A percentile compares a stretch with the other conserved stretches of the same genome.
These are phyloP conservation scores for Dicrostonyx torquatus DNA, from an alignment of 2,797 vertebrate species.

Conservation along the genomic window DNA sequence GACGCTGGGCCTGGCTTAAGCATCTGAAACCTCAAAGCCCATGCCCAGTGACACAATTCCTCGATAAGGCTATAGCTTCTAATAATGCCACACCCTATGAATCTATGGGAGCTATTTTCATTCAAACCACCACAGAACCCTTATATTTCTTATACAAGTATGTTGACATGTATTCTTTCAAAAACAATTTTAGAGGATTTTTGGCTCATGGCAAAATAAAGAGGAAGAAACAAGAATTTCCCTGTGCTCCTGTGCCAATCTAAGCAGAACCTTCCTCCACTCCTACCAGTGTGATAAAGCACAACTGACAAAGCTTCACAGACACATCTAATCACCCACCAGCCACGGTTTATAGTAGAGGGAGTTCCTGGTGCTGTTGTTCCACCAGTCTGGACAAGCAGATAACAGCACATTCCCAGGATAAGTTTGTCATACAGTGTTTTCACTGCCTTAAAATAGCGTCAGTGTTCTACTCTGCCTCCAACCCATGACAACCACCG, in stretches of 20 bases:
- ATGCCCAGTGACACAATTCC: background rate
- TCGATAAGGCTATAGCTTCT: background rate
- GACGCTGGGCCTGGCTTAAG: background rate
- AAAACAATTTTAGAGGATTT: background rate
- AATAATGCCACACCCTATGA: background rate
- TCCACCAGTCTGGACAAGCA: background rate
- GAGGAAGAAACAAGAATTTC: background rate
- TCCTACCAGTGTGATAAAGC: background rate
- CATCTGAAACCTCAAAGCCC: background rate
- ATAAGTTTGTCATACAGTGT: background rate
- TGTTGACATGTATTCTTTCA: background rate
- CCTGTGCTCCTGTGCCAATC: rapidly evolving
- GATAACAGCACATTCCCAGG: background rate
- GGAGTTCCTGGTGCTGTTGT: background rate
- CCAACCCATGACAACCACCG: background rate
- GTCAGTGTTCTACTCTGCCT: background rate
- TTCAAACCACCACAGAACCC: background rate
- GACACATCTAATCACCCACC: background rate
- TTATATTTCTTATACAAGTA: background rate
- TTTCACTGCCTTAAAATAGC: background rate
- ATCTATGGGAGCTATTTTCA: background rate
- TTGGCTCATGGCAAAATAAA: background rate
- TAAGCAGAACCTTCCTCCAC: background rate
- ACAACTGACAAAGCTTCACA: background rate
- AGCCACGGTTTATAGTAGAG: background rate